These are phyloP conservation scores for Dasysyrphus albostriatus DNA, from an alignment of 2,888 invertebrate species.

Conservation along the genomic window DNA sequence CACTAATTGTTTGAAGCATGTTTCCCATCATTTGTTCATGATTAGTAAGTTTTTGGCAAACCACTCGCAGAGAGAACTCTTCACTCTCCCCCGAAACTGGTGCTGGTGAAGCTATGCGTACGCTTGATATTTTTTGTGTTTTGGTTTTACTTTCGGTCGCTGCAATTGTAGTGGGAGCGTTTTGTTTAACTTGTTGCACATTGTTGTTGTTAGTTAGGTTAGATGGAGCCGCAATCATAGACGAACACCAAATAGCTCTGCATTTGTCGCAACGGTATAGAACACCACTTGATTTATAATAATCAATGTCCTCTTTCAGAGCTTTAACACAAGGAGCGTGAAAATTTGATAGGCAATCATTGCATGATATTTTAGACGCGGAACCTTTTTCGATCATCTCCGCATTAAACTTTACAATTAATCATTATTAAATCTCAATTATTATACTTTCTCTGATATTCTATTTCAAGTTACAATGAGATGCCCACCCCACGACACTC, in stretches of 20 bases:
- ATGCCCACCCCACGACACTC: slow-evolving; percentile 1
- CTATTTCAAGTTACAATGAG: not conserved
- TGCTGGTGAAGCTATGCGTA: too few relatives aligned
- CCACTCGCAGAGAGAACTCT: too few relatives aligned
- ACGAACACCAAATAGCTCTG: not conserved
- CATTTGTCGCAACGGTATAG: too few relatives aligned
- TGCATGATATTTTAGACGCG: not conserved
- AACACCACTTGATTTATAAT: not conserved
- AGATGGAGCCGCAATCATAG: not conserved
- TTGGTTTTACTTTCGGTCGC: too few relatives aligned
- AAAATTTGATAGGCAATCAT: not conserved
- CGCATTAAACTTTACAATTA: slow-evolving; percentile 9
- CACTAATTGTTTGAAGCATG: too few relatives aligned
- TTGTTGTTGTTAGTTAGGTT: not conserved
- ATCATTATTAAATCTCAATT: not conserved
- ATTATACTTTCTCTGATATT: not conserved
- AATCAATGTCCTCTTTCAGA: not conserved
- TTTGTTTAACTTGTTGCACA: not conserved
- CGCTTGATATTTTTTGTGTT: too few relatives aligned
- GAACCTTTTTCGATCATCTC: slow-evolving; percentile 6
- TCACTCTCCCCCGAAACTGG: too few relatives aligned
- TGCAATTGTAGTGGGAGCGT: too few relatives aligned
- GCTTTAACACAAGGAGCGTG: slow-evolving; percentile 2
- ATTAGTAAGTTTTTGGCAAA: too few relatives aligned
- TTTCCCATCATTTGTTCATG: too few relatives aligned